phyloP scores from a whole-genome alignment of 2,888 invertebrate genomes.

The Lampropteryx suffumata region DNA sequence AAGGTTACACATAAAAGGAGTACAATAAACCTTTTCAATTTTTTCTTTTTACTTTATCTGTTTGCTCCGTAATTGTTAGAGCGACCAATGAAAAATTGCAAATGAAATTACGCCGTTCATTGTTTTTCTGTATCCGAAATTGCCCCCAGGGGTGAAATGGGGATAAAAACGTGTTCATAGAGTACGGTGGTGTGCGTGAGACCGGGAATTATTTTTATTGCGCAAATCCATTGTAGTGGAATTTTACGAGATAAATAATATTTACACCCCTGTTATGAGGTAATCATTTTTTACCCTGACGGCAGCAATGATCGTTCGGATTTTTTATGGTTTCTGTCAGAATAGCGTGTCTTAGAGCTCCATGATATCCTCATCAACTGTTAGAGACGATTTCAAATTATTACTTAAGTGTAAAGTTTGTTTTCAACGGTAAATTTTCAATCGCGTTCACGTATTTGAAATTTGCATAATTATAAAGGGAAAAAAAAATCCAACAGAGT shows the following conservation, averaged over 20 bases:
- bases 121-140: conserved; percentile 52
- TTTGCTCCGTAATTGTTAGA: conserved; percentile 49
- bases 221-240: conserved; percentile 34
- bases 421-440: no score
- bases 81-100: conserved; percentile 61
- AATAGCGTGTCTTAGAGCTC: not conserved
- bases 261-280: conserved; percentile 14
- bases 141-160: conserved; percentile 48
- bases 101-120: conserved; percentile 59
- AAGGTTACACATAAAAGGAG: conserved; percentile 39
- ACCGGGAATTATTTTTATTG: conserved; percentile 35
- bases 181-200: conserved; percentile 30
- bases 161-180: conserved; percentile 46
- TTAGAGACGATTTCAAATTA: no score
- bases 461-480: no score
- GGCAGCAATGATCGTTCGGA: conserved; percentile 7
- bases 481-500: no score
- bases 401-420: no score
- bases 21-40: conserved; percentile 46
- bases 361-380: no score
- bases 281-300: conserved; percentile 13
- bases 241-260: conserved; percentile 26
- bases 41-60: conserved; percentile 41
- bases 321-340: conserved; percentile 4
- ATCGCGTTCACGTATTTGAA: no score